Base-by-base conservation (phyloP, 2,888 invertebrate genomes). In the Cantharis nigra region DNA sequence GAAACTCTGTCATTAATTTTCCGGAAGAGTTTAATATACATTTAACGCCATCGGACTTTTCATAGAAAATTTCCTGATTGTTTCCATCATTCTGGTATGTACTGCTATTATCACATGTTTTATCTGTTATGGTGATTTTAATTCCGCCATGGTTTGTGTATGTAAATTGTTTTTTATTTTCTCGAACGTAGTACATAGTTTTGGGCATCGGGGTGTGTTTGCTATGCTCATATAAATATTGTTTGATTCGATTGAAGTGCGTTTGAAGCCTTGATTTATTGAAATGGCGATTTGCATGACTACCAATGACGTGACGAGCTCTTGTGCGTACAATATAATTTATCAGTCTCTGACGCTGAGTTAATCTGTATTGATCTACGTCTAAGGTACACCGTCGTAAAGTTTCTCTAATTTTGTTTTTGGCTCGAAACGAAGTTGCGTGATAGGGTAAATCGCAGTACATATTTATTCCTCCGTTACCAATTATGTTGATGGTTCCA, bases 1-100 rank as follows among this genome's bases (percentile, higher is more conserved):
- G 49, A 69, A 78, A 80, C 67, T 80, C 72, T 0, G 78, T 77
- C 14, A 63, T 69, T 10, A 76, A 65, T 14, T 23, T 14, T 3
- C 79, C 49, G 7, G 7, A 1, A n/a, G 2, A n/a, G 2, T 7
- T 49, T n/a, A 49, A 49, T 49, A 7, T 49, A 9, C 49, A 49
- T 49, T n/a, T 49, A 49, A 49, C 49, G 5, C 49, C 49, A 49
- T 49, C 49, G 2, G n/a, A n/a, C 5, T 49, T 49, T 5, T 5
- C 5, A n/a, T 49, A 49, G 5, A 7, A n/a, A 7, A 49, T 49
- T 49, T 49, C 49, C 0, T 49, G 5, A 49, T 49, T 11, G 1
- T n/a, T n/a, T 49, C 0, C 5, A 13, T 49, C n/a, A 9, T 13
- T 3, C 2, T 7, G 1, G n/a, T 49, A 49, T n/a, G 0, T n/a